These are phyloP conservation scores for Neopelma chrysocephalum DNA, from an alignment of 2,797 vertebrate species.

Conservation along the genomic window DNA sequence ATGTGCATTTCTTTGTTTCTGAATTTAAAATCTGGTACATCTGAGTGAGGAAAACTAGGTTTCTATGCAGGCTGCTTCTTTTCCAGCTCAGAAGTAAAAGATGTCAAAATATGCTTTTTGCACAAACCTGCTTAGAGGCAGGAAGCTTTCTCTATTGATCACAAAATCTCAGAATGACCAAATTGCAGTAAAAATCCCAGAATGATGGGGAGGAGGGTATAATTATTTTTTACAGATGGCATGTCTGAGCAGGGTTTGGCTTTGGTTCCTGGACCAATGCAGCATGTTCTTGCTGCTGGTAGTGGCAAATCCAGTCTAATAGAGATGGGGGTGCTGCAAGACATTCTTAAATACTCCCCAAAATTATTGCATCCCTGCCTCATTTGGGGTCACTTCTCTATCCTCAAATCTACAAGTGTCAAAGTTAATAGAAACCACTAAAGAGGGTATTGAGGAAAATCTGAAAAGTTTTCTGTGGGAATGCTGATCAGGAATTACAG, in stretches of 20 bases:
- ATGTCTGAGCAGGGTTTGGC: slow-evolving; percentile 41
- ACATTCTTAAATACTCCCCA: neutral
- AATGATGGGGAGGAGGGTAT: slow-evolving; percentile 23
- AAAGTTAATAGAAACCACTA: neutral
- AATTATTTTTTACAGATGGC: slow-evolving; percentile 64
- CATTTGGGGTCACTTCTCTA: neutral
- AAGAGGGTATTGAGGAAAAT: neutral
- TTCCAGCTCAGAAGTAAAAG: slow-evolving; percentile 48
- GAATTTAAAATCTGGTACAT: slow-evolving; percentile 66
- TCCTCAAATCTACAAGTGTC: neutral
- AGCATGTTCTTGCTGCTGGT: neutral
- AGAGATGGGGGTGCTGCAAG: neutral
- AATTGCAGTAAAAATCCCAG: slow-evolving; percentile 35
- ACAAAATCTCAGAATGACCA: slow-evolving; percentile 30
- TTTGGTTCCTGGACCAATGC: slow-evolving; percentile 53
- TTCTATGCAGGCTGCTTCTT: slow-evolving; percentile 58
- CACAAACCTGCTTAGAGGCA: neutral
- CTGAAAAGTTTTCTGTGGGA: neutral
- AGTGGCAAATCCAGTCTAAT: slow-evolving; percentile 10
- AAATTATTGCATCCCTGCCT: neutral
- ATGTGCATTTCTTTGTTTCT: slow-evolving; percentile 69
- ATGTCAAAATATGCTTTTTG: neutral
- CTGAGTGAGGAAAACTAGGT: slow-evolving; percentile 53
- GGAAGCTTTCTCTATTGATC: neutral
- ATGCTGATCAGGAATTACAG: neutral